Percentiles rank a stretch among this genome's conserved stretches.
These are phyloP conservation scores for Prunella himalayana DNA, from an alignment of 2,113 vertebrate species.

Conservation along the genomic window DNA sequence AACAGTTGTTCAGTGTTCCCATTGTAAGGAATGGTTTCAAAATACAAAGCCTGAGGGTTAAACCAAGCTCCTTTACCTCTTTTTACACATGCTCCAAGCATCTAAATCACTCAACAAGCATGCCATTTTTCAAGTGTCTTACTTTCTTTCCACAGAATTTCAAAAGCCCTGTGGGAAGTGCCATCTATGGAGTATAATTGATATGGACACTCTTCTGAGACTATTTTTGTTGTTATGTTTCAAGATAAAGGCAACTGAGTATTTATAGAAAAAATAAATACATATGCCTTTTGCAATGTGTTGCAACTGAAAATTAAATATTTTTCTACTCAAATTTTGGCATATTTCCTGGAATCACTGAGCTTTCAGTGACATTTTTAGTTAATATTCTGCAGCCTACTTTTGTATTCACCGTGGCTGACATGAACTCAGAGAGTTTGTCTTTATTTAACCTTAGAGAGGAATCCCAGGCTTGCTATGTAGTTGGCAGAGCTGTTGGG, in stretches of 20 bases:
- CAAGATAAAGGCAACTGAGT: not conserved
- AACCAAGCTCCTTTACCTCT: not conserved
- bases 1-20: not conserved
- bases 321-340: constrained; percentile 24
- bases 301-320: constrained; percentile 31
- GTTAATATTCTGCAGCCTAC: constrained; percentile 19
- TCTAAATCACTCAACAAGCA: not conserved
- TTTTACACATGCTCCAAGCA: not conserved
- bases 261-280: constrained; percentile 28
- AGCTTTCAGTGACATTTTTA: not conserved
- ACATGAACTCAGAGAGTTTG: not conserved
- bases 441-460: constrained; percentile 26
- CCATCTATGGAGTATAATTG: not conserved
- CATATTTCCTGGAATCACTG: constrained; percentile 15
- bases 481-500: not conserved
- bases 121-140: not conserved
- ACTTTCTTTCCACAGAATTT: not conserved
- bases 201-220: not conserved
- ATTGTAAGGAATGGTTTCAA: not conserved
- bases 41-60: not conserved
- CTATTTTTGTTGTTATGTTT: constrained; percentile 10
- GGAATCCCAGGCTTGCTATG: not conserved
- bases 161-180: not conserved
- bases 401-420: not conserved
- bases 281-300: not conserved